phyloP scores from a whole-genome alignment of 2,113 vertebrate species.

The Egretta garzetta region DNA sequence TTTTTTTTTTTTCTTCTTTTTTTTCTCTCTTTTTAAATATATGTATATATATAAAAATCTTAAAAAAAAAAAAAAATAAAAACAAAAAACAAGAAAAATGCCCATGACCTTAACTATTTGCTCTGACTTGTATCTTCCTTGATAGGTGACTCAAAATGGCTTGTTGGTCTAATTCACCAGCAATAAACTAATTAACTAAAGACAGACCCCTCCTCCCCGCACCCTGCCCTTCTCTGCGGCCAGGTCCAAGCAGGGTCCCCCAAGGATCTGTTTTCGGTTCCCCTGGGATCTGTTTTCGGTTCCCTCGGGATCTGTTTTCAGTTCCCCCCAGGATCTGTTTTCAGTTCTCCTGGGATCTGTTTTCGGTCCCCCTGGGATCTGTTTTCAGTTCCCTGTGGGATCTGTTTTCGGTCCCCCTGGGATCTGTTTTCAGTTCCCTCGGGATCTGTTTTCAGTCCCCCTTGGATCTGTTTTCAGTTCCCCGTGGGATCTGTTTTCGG shows the following conservation, averaged over 20 bases:
- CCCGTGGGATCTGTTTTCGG: too few relatives aligned
- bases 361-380: too few relatives aligned
- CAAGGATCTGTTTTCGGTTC: neutral
- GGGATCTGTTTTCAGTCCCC: too few relatives aligned
- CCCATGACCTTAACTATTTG: constrained; percentile 73
- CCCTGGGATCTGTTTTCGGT: too few relatives aligned
- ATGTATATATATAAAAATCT: constrained; percentile 56
- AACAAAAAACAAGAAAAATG: constrained; percentile 59
- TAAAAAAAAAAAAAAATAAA: constrained; percentile 27
- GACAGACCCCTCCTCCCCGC: neutral
- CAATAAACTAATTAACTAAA: constrained; percentile 22
- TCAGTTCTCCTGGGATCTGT: too few relatives aligned
- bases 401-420: too few relatives aligned
- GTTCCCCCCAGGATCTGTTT: too few relatives aligned
- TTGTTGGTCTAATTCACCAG: constrained; percentile 67
- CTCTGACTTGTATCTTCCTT: constrained; percentile 69
- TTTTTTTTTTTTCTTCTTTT: neutral
- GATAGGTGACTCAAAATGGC: constrained; percentile 38
- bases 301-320: too few relatives aligned
- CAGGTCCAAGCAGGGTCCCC: neutral
- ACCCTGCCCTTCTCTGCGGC: neutral
- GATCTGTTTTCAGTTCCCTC: too few relatives aligned
- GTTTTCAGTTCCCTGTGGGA: too few relatives aligned
- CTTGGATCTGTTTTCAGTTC: too few relatives aligned
- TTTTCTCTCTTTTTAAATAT: constrained; percentile 37